Evolutionary conservation across 2,113 vertebrate genomes (phyloP).

Genomic region (Petroica traversi): DNA sequence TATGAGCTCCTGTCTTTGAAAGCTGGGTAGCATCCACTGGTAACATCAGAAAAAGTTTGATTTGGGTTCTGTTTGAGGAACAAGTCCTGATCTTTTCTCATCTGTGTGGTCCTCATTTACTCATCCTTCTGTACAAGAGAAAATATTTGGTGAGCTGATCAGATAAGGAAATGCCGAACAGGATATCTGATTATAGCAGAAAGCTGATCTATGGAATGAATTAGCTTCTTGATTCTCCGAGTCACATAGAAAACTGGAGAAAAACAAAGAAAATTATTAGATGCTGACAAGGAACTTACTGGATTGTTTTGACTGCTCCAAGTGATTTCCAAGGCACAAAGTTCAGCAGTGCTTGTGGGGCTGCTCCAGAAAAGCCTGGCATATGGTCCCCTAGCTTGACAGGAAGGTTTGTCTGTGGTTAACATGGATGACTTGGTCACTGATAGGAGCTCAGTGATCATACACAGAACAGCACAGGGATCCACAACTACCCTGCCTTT

Average conservation of each 20-base stretch:
- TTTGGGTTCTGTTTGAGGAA: neutral
- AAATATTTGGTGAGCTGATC: neutral
- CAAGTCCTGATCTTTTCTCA: neutral
- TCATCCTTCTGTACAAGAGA: neutral
- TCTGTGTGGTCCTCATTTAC: neutral
- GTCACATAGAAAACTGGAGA: neutral
- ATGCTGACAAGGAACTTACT: neutral
- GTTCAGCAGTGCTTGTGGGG: neutral
- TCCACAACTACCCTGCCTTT: neutral
- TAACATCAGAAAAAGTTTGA: neutral
- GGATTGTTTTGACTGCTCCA: neutral
- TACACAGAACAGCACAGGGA: neutral
- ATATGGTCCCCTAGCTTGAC: neutral
- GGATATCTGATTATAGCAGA: neutral
- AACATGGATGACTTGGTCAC: accelerated
- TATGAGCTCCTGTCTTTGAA: neutral
- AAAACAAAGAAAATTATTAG: neutral
- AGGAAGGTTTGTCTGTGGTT: accelerated
- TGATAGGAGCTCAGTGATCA: neutral
- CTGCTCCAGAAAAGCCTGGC: neutral
- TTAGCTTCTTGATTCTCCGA: neutral
- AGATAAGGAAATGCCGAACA: neutral
- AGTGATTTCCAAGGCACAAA: neutral
- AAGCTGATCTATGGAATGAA: neutral
- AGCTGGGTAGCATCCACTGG: neutral